These are phyloP conservation scores for Antheraea mylitta DNA, from an alignment of 1,140 invertebrate genomes.

Conservation along the genomic window DNA sequence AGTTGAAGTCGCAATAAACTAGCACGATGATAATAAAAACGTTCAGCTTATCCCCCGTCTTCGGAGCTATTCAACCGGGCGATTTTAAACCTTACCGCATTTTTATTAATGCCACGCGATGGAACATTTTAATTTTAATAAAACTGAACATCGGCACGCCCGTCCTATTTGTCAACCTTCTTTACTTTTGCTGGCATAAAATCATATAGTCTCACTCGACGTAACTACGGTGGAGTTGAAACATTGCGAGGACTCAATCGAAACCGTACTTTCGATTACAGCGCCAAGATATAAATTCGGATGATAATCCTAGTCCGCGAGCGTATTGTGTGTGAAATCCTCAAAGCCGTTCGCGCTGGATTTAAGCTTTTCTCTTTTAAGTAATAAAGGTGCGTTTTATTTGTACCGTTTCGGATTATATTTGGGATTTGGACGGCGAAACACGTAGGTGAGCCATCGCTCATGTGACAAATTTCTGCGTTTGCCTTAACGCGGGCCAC, in stretches of 20 bases:
- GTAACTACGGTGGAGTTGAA: constrained; percentile 41
- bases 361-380: constrained; percentile 71
- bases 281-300: constrained; percentile 68
- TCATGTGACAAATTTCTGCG: constrained; percentile 78
- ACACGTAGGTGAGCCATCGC: constrained; percentile 78
- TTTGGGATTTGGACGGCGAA: constrained; percentile 71
- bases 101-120: constrained; percentile 61
- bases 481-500: constrained; percentile 72
- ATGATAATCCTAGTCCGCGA: constrained; percentile 50
- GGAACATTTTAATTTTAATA: constrained; percentile 76
- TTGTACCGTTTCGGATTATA: constrained; percentile 65
- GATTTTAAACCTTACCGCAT: constrained; percentile 57
- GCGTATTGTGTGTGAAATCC: constrained; percentile 62
- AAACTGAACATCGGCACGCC: constrained; percentile 72
- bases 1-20: constrained; percentile 66
- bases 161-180: constrained; percentile 76
- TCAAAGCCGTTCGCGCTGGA: constrained; percentile 50
- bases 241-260: constrained; percentile 33
- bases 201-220: constrained; percentile 68
- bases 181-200: constrained; percentile 74
- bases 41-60: constrained; percentile 59
- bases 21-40: constrained; percentile 69
- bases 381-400: constrained; percentile 78
- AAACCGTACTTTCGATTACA: constrained; percentile 66
- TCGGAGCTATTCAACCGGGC: constrained; percentile 24